Evolutionary conservation across 1,140 invertebrate genomes (phyloP), one percentile per base, ranked within the genome.

Genomic region (Drosophila lacteicornis): DNA sequence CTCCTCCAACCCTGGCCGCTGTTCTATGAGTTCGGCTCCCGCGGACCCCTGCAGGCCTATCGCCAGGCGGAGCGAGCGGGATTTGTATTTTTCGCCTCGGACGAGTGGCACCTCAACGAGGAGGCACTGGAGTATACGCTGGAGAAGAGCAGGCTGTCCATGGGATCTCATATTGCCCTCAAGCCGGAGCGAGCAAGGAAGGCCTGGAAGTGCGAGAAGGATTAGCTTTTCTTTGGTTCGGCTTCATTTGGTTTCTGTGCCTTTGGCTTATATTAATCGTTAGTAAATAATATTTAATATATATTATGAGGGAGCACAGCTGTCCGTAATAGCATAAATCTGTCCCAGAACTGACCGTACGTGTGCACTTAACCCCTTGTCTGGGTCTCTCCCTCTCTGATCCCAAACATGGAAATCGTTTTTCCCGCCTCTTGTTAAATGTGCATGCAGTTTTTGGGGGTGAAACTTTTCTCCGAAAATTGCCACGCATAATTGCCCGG

Each of bases 401-500:
- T 13, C 40, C 65, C 12, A 25, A 13, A 49, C 79, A 78, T 82
- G 68, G 63, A 69, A 83, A 88, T 86, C 70, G 76, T 82, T 86
- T 87, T 77, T 71, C n/a, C 22, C 27, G 9, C 13, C 47, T 38
- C 61, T 17, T 13, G 61, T 66, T 66, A 65, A 51, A 65, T 66
- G 47, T 66, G 30, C 46, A 69, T 65, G 59, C 46, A 58, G 19
- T 67, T 69, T 49, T 36, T 36, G n/a, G 25, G 63, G 13, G 47
- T 51, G 15, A 30, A 71, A 73, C 55, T 51, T 73, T 80, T 57
- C 68, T 80, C 30, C 80, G 69, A 73, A 88, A 83, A 87, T 83
- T 80, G 59, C 74, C 50, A 75, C 61, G 69, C 80, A 88, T 88
- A 88, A 88, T 88, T 88, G 84, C 80, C 5, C 5, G 6, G 27